phyloP scores from a whole-genome alignment of 2,888 invertebrate species.

The Nemoura dubitans region DNA sequence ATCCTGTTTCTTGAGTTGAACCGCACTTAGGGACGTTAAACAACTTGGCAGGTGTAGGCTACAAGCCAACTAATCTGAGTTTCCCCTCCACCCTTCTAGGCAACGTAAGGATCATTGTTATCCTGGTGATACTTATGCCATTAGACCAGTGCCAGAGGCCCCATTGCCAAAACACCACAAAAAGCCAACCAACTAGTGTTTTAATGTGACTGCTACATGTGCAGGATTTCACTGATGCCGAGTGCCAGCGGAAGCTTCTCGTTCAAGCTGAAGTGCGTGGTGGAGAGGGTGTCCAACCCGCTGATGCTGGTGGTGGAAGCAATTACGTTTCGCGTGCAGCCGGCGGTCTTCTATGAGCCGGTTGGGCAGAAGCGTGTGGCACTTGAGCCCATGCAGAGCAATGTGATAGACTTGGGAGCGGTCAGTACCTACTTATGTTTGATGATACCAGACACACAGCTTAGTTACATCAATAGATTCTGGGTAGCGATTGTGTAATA shows the following conservation, averaged over 20 bases:
- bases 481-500: too few relatives aligned
- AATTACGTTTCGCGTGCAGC: slow-evolving; percentile 64
- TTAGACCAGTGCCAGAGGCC: too few relatives aligned
- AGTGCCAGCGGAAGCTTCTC: slow-evolving; percentile 65
- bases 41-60: too few relatives aligned
- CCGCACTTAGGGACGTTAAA: too few relatives aligned
- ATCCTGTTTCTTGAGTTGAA: too few relatives aligned
- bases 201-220: slow-evolving; percentile 49
- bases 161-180: too few relatives aligned
- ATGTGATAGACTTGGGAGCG: slow-evolving; percentile 59
- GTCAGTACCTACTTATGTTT: slow-evolving; percentile 54
- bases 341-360: slow-evolving; percentile 62
- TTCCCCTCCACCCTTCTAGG: too few relatives aligned
- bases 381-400: slow-evolving; percentile 56
- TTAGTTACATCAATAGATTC: too few relatives aligned
- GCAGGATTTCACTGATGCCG: slow-evolving; percentile 66
- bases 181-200: too few relatives aligned
- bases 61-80: too few relatives aligned
- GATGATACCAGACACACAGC: not conserved
- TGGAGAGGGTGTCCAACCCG: slow-evolving; percentile 65
- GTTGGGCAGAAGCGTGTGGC: slow-evolving; percentile 53
- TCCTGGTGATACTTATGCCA: too few relatives aligned
- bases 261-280: slow-evolving; percentile 66
- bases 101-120: too few relatives aligned
- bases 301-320: slow-evolving; percentile 65